Conservation (phyloP, 2,797 vertebrate genomes). For the Sebastes minor region DNA sequence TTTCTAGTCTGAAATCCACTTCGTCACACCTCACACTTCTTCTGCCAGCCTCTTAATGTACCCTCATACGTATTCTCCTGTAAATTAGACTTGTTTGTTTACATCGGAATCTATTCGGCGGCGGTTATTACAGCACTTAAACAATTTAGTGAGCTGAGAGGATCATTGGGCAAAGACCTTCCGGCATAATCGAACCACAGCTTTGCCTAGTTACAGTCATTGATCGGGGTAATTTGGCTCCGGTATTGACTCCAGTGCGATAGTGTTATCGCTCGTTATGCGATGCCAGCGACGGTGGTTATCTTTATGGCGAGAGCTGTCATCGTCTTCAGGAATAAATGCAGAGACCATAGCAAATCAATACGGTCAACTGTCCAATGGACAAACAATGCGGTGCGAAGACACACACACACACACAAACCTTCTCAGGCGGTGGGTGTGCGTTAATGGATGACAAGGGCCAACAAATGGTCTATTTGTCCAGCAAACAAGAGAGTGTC, state of each 20-base stretch:
- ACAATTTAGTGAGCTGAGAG: conserved; percentile 36
- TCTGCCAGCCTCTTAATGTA: background rate
- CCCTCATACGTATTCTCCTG: background rate
- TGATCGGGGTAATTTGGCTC: conserved; percentile 47
- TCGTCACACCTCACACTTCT: background rate
- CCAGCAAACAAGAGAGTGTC: conserved; percentile 60
- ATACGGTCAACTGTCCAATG: conserved; percentile 54
- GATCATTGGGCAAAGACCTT: conserved; percentile 49
- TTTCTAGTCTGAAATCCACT: background rate
- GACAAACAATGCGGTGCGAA: conserved; percentile 15
- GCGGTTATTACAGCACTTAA: conserved; percentile 4
- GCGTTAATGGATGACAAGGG: conserved; percentile 47
- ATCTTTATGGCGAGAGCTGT: conserved; percentile 42
- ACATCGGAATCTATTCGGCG: background rate
- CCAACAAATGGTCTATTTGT: conserved; percentile 61
- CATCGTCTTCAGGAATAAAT: conserved; percentile 43
- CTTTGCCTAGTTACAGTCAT: conserved; percentile 29
- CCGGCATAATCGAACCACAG: conserved; percentile 37
- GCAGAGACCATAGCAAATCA: conserved; percentile 50
- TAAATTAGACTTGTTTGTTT: conserved; percentile 21
- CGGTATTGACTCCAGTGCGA: conserved; percentile 34
- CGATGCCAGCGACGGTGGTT: conserved; percentile 1
- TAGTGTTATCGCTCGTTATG: conserved; percentile 39
- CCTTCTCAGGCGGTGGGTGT: conserved; percentile 8
- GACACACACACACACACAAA: background rate